These are phyloP conservation scores for Crotalus helleri DNA, from an alignment of 2,113 vertebrate species.

Conservation along the genomic window DNA sequence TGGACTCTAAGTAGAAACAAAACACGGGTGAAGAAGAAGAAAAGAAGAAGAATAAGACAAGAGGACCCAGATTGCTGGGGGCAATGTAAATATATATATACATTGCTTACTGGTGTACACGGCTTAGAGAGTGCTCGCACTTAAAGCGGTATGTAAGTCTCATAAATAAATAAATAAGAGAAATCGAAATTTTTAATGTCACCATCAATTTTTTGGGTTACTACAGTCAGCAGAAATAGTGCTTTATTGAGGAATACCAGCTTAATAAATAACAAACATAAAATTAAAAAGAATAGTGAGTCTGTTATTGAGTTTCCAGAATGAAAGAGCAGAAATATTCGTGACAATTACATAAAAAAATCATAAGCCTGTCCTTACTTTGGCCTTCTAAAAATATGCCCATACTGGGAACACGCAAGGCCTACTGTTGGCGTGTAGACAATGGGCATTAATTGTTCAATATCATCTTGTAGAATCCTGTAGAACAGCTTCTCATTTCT, in stretches of 20 bases:
- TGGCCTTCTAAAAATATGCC: conserved; percentile 95
- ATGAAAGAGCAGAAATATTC: neutral
- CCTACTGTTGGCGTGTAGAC: conserved; percentile 98
- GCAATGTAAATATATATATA: too few species aligned
- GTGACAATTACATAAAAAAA: neutral
- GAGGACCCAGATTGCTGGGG: neutral
- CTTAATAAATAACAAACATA: rapidly evolving
- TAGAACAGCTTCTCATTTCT: conserved; percentile 95
- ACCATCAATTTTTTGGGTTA: neutral
- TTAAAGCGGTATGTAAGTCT: too few species aligned
- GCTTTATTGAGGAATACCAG: neutral
- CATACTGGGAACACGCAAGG: conserved; percentile 94
- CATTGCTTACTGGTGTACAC: too few species aligned
- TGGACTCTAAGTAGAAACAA: neutral
- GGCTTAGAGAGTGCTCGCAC: too few species aligned
- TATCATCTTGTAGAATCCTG: conserved; percentile 89
- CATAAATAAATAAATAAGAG: too few species aligned
- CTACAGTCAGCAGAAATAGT: neutral
- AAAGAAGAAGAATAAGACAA: neutral
- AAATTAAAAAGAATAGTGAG: neutral
- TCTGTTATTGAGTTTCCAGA: neutral
- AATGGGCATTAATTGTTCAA: conserved; percentile 92
- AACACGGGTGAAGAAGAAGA: neutral
- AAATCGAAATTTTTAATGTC: neutral
- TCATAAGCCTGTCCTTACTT: conserved; percentile 75